These are phyloP conservation scores for Craseonycteris thonglongyai DNA, from an alignment of 2,113 vertebrate species.

Conservation along the genomic window DNA sequence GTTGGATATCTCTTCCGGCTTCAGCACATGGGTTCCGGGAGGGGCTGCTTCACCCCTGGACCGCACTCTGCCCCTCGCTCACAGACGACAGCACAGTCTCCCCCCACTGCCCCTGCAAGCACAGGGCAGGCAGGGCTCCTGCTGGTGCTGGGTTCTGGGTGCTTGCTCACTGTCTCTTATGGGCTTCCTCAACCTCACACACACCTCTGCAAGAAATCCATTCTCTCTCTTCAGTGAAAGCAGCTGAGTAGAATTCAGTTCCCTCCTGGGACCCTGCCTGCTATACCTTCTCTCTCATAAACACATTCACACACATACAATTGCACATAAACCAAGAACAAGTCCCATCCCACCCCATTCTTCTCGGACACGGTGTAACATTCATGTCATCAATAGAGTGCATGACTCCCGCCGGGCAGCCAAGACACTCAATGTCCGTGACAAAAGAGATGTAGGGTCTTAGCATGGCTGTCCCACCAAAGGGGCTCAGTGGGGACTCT, in stretches of 20 bases:
- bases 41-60: too few relatives aligned
- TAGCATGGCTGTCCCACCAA: background rate
- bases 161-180: fast-evolving
- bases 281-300: background rate
- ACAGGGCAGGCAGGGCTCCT: background rate
- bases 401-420: background rate
- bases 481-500: background rate
- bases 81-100: background rate
- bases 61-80: background rate
- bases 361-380: background rate
- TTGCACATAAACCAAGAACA: background rate
- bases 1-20: background rate
- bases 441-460: background rate
- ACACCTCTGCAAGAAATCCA: background rate
- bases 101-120: background rate
- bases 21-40: background rate
- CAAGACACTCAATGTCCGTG: fast-evolving
- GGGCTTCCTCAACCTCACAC: background rate
- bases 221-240: background rate
- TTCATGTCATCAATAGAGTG: background rate
- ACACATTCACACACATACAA: background rate
- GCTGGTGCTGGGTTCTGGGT: too few relatives aligned
- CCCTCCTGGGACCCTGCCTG: background rate
- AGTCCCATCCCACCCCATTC: background rate
- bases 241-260: background rate